Conservation (phyloP, 2,888 invertebrate species). For the Ferdinandea cuprea region DNA sequence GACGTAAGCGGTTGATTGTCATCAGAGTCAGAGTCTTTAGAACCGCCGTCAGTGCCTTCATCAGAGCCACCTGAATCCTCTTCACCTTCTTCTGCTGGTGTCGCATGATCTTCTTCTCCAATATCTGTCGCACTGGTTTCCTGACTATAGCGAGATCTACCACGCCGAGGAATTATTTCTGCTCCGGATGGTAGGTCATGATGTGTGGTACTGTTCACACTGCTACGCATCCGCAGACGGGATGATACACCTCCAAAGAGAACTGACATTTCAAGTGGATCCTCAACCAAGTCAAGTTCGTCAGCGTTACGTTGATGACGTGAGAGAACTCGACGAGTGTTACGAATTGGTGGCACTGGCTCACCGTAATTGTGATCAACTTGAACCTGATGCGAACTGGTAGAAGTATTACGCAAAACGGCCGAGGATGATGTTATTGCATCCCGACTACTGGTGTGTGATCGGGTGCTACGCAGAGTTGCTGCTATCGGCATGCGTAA, state of each 20-base stretch:
- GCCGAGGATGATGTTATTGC: conserved; percentile 74
- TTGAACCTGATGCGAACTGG: conserved; percentile 74
- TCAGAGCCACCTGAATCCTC: conserved; percentile 79
- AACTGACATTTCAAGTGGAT: conserved; percentile 78
- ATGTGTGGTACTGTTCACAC: conserved; percentile 49
- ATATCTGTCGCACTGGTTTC: conserved; percentile 76
- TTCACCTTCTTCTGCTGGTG: conserved; percentile 74
- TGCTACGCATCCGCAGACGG: conserved; percentile 77
- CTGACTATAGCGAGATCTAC: conserved; percentile 79
- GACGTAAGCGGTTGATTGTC: conserved; percentile 84
- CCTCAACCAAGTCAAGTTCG: conserved; percentile 79
- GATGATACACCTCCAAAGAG: conserved; percentile 76
- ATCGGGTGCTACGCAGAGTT: conserved; percentile 54
- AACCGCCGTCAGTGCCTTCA: conserved; percentile 81
- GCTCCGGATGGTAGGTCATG: conserved; percentile 29
- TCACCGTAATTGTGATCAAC: conserved; percentile 82
- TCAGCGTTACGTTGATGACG: conserved; percentile 82
- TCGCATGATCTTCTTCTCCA: conserved; percentile 74
- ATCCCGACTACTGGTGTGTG: conserved; percentile 56
- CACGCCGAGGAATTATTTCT: conserved; percentile 75
- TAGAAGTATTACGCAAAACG: conserved; percentile 38
- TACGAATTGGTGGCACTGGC: conserved; percentile 79
- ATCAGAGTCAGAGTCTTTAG: conserved; percentile 81
- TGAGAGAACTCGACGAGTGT: conserved; percentile 81
- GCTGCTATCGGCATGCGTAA: conserved; percentile 24